These are phyloP conservation scores for Aproaerema taeniolella DNA, from an alignment of 2,888 invertebrate genomes.

Conservation along the genomic window DNA sequence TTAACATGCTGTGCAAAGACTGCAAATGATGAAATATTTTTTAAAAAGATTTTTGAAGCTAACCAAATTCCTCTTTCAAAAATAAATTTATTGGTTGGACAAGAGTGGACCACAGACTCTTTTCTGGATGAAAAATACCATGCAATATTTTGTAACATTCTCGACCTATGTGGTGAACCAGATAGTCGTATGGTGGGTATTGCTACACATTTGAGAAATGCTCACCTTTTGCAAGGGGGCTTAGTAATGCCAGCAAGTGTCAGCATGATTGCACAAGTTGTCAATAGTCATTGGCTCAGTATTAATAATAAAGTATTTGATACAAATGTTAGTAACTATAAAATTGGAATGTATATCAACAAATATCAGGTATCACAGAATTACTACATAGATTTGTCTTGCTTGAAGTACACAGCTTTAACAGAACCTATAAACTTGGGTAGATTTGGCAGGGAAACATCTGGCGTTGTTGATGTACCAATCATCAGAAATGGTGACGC, in stretches of 20 bases:
- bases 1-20: constrained; percentile 62
- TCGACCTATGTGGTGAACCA: constrained; percentile 78
- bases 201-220: constrained; percentile 37
- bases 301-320: constrained; percentile 76
- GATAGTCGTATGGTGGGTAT: constrained; percentile 47
- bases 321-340: constrained; percentile 71
- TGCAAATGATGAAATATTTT: constrained; percentile 51
- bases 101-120: constrained; percentile 38
- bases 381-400: constrained; percentile 62
- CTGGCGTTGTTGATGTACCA: constrained; percentile 35
- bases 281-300: constrained; percentile 78
- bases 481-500: constrained; percentile 52
- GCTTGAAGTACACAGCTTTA: constrained; percentile 54
- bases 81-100: constrained; percentile 50
- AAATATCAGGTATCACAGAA: constrained; percentile 78
- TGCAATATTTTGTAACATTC: constrained; percentile 71
- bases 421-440: constrained; percentile 47
- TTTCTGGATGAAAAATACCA: constrained; percentile 60
- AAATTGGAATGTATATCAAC: constrained; percentile 76
- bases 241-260: constrained; percentile 73
- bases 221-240: constrained; percentile 57
- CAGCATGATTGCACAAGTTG: constrained; percentile 73
- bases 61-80: constrained; percentile 55
- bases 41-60: constrained; percentile 52
- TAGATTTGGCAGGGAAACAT: constrained; percentile 25